phyloP scores from a whole-genome alignment of 1,140 invertebrate species.

The Atta texana region DNA sequence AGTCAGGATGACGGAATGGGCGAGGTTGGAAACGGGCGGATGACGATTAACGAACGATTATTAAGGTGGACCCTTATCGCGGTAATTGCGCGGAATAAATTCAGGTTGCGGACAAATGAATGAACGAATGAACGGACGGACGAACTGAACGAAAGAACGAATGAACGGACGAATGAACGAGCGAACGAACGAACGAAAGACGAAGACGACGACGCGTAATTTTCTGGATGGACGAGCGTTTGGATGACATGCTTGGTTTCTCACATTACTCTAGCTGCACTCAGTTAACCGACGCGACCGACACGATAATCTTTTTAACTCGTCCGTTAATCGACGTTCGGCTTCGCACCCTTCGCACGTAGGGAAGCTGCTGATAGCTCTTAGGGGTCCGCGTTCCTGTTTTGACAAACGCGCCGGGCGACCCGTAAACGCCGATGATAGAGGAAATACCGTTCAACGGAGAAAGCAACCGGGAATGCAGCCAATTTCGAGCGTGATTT shows the following conservation, averaged over 20 bases:
- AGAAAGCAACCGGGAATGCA: background rate
- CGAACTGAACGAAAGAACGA: constrained; percentile 27
- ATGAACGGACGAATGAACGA: constrained; percentile 48
- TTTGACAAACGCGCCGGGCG: constrained; percentile 39
- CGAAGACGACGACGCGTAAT: constrained; percentile 66
- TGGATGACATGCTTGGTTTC: constrained; percentile 56
- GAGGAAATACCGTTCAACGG: constrained; percentile 24
- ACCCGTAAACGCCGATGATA: constrained; percentile 36
- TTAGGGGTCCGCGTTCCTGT: constrained; percentile 7
- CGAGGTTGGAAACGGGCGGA: constrained; percentile 6
- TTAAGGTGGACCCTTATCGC: constrained; percentile 75
- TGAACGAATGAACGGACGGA: constrained; percentile 46
- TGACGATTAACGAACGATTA: constrained; percentile 78
- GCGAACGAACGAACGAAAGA: constrained; percentile 13
- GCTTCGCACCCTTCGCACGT: constrained; percentile 51
- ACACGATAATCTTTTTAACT: constrained; percentile 73
- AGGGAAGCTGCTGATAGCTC: constrained; percentile 8
- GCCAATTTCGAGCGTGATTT: constrained; percentile 37
- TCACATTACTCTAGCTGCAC: constrained; percentile 35
- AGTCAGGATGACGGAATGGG: constrained; percentile 20
- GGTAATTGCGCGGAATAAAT: constrained; percentile 78
- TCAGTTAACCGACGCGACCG: constrained; percentile 63
- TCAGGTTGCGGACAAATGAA: constrained; percentile 69
- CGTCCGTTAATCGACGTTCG: constrained; percentile 67
- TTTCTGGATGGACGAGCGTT: constrained; percentile 72